Evolutionary conservation across 2,113 vertebrate genomes (phyloP).

Genomic region (Ictalurus punctatus): DNA sequence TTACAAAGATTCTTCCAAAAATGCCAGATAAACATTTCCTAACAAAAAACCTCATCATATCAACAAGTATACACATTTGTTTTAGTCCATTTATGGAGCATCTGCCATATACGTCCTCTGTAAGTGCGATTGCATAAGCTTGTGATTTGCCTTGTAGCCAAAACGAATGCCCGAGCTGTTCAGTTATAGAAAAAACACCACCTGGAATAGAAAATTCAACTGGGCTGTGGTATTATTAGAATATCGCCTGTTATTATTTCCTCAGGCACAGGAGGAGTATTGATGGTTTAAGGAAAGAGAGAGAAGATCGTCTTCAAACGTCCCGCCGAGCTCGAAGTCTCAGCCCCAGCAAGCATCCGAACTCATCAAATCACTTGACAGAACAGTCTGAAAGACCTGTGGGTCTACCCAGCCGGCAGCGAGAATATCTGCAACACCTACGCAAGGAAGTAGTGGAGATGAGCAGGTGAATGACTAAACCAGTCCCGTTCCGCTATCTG

Average conservation of each 20-base stretch:
- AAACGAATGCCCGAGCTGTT: neutral
- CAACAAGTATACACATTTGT: neutral
- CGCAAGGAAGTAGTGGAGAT: conserved; percentile 80
- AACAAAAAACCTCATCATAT: neutral
- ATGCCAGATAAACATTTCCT: too few species aligned
- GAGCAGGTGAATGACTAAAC: conserved; percentile 72
- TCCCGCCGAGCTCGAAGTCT: conserved; percentile 80
- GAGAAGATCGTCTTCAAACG: conserved; percentile 76
- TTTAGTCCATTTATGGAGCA: neutral
- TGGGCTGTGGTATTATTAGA: neutral
- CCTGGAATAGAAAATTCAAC: neutral
- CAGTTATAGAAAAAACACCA: neutral
- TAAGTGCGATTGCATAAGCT: neutral
- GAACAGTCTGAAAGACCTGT: conserved; percentile 53
- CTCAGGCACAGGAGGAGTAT: conserved; percentile 82
- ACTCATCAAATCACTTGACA: conserved; percentile 54
- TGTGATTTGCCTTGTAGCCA: neutral
- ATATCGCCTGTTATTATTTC: neutral
- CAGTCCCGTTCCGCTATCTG: too few species aligned
- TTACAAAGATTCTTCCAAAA: neutral
- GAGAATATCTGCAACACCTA: conserved; percentile 80
- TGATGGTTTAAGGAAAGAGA: conserved; percentile 77
- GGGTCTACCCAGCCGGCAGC: conserved; percentile 74
- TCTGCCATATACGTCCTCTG: neutral
- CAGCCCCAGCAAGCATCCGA: conserved; percentile 79